A percentile compares a stretch with the other conserved stretches of the same genome.
Evolutionary conservation across 2,113 vertebrate species (phyloP).

Genomic region (Hepsetus odoe): DNA sequence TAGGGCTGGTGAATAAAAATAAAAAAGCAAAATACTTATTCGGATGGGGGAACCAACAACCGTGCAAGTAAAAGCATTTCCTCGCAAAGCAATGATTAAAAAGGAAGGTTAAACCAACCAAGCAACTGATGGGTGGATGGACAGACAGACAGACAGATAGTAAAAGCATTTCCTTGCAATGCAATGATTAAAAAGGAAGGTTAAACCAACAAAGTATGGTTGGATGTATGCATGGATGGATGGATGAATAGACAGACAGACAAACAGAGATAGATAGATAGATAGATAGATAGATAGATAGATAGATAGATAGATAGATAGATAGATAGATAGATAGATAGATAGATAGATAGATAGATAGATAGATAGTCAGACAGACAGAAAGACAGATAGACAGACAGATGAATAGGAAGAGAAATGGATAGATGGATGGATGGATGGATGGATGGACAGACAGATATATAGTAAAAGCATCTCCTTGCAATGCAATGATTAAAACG

Average conservation of each 20-base stretch:
- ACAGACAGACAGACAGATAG: background rate
- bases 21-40: background rate
- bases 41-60: background rate
- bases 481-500: background rate
- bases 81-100: background rate
- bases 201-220: background rate
- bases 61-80: background rate
- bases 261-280: no score
- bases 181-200: background rate
- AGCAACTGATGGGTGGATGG: background rate
- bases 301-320: no score
- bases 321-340: no score
- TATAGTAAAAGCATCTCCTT: no score
- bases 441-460: no score
- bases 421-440: no score
- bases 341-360: no score
- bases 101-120: background rate
- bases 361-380: no score
- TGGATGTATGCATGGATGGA: background rate
- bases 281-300: no score
- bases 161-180: background rate
- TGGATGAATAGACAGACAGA: no score
- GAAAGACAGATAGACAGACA: no score
- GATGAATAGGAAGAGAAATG: no score
- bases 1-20: slow-evolving; percentile 14